Conservation (phyloP, 1,140 invertebrate species). For the Tribolium castaneum region DNA sequence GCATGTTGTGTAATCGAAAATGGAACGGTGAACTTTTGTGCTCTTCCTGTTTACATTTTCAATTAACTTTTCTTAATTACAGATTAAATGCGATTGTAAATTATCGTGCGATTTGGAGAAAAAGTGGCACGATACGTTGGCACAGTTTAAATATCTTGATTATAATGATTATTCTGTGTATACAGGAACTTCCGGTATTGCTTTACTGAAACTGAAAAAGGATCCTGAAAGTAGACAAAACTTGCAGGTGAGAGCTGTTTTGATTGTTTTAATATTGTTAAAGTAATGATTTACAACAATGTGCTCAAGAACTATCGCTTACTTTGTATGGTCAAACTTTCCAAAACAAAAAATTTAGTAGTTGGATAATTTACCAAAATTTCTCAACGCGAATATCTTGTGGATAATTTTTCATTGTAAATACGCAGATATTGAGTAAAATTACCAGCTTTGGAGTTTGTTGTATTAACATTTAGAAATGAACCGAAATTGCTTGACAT, state of each 20-base stretch:
- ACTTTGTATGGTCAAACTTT: no score
- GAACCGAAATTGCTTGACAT: no score
- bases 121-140: constrained; percentile 57
- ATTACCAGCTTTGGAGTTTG: no score
- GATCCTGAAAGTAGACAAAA: constrained; percentile 51
- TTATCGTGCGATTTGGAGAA: constrained; percentile 49
- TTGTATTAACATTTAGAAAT: no score
- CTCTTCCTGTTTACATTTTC: background rate
- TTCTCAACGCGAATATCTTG: no score
- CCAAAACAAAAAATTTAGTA: no score
- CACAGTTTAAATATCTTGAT: constrained; percentile 54
- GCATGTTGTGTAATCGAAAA: constrained; percentile 45
- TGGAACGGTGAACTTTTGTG: constrained; percentile 35
- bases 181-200: constrained; percentile 67
- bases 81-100: constrained; percentile 39
- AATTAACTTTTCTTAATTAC: background rate
- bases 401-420: no score
- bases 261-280: no score
- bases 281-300: no score
- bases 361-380: no score
- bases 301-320: no score
- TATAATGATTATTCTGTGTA: constrained; percentile 67
- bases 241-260: constrained; percentile 50
- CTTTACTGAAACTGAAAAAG: constrained; percentile 61
- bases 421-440: no score